phyloP scores from a whole-genome alignment of 2,797 vertebrate species.

The Cirrhinus molitorella region DNA sequence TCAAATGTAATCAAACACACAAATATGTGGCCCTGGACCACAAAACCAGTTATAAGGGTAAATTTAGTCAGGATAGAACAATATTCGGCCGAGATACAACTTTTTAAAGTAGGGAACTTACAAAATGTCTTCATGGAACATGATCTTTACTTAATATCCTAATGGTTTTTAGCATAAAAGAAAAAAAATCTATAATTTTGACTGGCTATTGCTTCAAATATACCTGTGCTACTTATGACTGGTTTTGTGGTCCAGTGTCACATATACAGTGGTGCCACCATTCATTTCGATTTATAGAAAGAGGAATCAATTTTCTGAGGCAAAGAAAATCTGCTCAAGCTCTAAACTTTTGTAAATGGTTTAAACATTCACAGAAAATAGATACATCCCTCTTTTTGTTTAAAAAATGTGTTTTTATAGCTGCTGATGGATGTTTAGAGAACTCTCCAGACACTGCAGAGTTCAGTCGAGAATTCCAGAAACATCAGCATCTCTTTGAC shows the following conservation, averaged over 20 bases:
- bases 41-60: too few relatives aligned
- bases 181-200: too few relatives aligned
- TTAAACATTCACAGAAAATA: neutral
- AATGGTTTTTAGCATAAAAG: too few relatives aligned
- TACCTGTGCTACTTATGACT: too few relatives aligned
- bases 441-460: constrained; percentile 95
- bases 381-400: neutral
- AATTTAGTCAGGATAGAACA: too few relatives aligned
- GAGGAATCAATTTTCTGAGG: neutral
- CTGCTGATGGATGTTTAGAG: constrained; percentile 91
- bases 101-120: too few relatives aligned
- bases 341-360: neutral
- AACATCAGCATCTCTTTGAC: constrained; percentile 94
- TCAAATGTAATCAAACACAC: neutral
- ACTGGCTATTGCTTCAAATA: too few relatives aligned
- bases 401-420: constrained; percentile 68
- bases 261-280: neutral
- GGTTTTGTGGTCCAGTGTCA: too few relatives aligned
- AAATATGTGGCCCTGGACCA: neutral
- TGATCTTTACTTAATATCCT: too few relatives aligned
- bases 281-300: neutral
- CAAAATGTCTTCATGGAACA: too few relatives aligned
- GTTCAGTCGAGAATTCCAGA: constrained; percentile 96
- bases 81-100: too few relatives aligned
- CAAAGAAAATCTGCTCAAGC: neutral